These are phyloP conservation scores for Drosophila antonietae DNA, from an alignment of 2,888 invertebrate species.

Conservation along the genomic window DNA sequence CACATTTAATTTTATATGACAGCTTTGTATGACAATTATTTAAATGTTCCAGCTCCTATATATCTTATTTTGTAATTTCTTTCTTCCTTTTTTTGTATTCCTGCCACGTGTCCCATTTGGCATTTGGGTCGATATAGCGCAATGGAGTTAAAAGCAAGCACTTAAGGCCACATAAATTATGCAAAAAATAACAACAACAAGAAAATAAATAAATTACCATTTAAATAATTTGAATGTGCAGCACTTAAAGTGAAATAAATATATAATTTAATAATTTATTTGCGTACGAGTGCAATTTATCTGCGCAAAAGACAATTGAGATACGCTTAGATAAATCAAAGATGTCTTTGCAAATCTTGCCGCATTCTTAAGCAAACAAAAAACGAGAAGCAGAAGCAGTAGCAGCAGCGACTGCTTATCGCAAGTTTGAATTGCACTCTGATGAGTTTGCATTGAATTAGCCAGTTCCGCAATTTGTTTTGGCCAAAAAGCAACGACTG, in stretches of 20 bases:
- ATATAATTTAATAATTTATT: not conserved
- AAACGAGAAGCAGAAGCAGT: not conserved
- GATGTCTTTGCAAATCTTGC: not conserved
- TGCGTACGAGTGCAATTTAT: not conserved
- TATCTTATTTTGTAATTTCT: not conserved
- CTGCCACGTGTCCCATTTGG: constrained; percentile 8
- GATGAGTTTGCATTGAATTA: constrained; percentile 39
- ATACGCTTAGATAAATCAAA: constrained; percentile 24
- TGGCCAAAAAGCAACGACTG: constrained; percentile 20
- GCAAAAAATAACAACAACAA: constrained; percentile 5
- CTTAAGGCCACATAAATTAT: constrained; percentile 51
- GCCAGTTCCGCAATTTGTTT: constrained; percentile 40
- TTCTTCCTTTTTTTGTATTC: not conserved
- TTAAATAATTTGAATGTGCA: constrained; percentile 41
- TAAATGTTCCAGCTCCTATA: constrained; percentile 37
- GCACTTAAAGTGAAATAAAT: constrained; percentile 26
- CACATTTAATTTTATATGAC: constrained; percentile 24
- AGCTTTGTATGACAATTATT: constrained; percentile 53
- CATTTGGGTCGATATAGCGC: constrained; percentile 30
- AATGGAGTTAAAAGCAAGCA: constrained; percentile 31
- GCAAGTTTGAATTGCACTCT: constrained; percentile 37
- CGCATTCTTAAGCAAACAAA: constrained; percentile 15
- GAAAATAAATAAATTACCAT: constrained; percentile 18
- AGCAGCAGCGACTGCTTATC: constrained; percentile 24
- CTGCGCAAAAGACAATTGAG: constrained; percentile 19